Base-by-base conservation (phyloP, 35 echinoderm and acorn worm species). In the Ptychodera flava region DNA sequence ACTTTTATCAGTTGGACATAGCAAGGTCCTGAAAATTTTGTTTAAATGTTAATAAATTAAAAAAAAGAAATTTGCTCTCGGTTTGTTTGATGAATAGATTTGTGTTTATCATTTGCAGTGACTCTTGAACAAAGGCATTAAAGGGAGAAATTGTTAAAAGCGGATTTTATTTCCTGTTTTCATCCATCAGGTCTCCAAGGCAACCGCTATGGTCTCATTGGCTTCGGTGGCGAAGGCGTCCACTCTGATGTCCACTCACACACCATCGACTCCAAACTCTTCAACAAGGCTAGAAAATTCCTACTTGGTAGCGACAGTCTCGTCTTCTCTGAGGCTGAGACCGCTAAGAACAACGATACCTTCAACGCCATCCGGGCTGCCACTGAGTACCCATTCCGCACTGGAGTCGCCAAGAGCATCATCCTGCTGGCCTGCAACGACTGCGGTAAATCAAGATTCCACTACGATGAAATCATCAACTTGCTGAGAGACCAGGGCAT, bases 371-470 rank as follows among this genome's bases (percentile, higher is more conserved):
- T 97, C 88, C 2, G 45, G 27, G 28, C 76, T 16, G 95, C 95
- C 27, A 87, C 88, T 36, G 86, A 90, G 84, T 97, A 97, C 83
- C 95, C 95, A 38, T 97, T 97, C 95, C 92, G 95, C 37, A 87
- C 92, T 32, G 95, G 87, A 34, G 95, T 91, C n/a, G 78, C 95
- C 85, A 97, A 97, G 85, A 84, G 93, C 85, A 88, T 97, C 32
- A 80, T 97, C 88, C 83, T 97, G 0, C 27, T 97, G 38, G 84
- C 92, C 16, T 97, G 95, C 85, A 92, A 92, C 14, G 77, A 89
- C 28, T 93, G 89, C 78, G 34, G 16, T 12, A 53, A 83, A 16
- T 36, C 34, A 37, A 36, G n/a, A 36, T 0, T 37, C 15, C 22
- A 0, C 1, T 28, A 28, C 37, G 33, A 36, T 14, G 34, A 36